A percentile compares a stretch with the other conserved stretches of the same genome.
Conservation (phyloP, 2,888 invertebrate species). For the Leucozona laternaria region DNA sequence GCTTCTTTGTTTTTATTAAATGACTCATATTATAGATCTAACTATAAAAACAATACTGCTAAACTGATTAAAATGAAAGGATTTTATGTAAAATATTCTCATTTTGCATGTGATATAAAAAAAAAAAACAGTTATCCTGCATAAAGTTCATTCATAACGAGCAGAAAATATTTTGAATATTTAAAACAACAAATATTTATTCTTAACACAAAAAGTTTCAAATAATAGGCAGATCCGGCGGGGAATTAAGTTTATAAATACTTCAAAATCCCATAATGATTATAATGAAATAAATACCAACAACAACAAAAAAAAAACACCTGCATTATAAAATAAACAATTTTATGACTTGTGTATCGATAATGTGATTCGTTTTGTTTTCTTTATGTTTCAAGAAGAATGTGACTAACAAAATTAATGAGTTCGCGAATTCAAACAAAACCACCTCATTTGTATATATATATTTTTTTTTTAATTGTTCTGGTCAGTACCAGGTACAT, state of each 20-base stretch:
- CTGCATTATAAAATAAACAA: background rate
- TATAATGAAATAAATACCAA: background rate
- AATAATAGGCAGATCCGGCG: too few relatives aligned
- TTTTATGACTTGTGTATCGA: background rate
- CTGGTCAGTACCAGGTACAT: background rate
- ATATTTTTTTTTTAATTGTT: background rate
- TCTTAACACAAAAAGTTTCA: too few relatives aligned
- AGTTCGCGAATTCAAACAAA: background rate
- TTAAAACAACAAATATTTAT: too few relatives aligned
- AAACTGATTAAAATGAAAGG: too few relatives aligned
- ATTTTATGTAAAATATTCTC: too few relatives aligned
- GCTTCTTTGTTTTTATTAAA: too few relatives aligned
- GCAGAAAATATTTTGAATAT: too few relatives aligned
- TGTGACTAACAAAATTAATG: background rate
- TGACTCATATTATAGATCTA: too few relatives aligned
- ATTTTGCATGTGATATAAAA: too few relatives aligned
- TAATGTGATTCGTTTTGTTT: background rate
- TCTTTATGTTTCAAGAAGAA: background rate
- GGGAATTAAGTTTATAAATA: background rate
- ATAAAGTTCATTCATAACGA: too few relatives aligned
- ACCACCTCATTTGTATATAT: background rate
- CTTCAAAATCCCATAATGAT: background rate
- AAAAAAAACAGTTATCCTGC: too few relatives aligned
- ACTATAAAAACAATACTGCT: too few relatives aligned
- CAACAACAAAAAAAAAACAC: background rate